phyloP scores from a whole-genome alignment of 2,888 invertebrate genomes.

The Leptura quadrifasciata region DNA sequence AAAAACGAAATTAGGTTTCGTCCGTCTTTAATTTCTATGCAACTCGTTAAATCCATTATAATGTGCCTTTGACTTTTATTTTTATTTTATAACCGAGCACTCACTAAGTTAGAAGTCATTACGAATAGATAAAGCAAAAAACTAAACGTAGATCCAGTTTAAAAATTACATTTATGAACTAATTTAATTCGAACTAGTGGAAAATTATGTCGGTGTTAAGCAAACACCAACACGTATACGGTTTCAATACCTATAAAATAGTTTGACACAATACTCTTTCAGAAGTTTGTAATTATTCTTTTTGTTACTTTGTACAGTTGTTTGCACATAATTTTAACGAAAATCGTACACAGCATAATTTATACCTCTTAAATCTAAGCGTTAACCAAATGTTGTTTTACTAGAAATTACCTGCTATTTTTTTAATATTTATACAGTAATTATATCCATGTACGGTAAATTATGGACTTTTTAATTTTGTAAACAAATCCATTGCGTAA shows the following conservation, averaged over 20 bases:
- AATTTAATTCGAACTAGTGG: not conserved
- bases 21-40: not conserved
- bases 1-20: not conserved
- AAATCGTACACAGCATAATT: slow-evolving; percentile 41
- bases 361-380: slow-evolving; percentile 22
- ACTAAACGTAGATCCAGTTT: not conserved
- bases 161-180: not conserved
- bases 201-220: not conserved
- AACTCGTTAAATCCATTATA: not conserved
- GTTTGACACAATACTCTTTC: slow-evolving; percentile 12
- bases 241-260: not conserved
- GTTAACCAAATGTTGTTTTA: slow-evolving; percentile 42
- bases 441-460: slow-evolving; percentile 41
- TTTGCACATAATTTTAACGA: slow-evolving; percentile 53
- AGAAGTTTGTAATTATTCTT: not conserved
- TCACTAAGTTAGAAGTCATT: not conserved
- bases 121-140: not conserved
- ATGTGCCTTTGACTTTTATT: not conserved
- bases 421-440: slow-evolving; percentile 37
- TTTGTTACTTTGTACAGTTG: slow-evolving; percentile 26
- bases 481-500: slow-evolving; percentile 41
- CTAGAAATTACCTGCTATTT: slow-evolving; percentile 39
- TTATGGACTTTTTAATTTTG: slow-evolving; percentile 40
- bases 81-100: not conserved
- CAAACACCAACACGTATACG: not conserved